Base-by-base conservation (phyloP, 2,888 invertebrate species). In the Sarcophaga carnaria region DNA sequence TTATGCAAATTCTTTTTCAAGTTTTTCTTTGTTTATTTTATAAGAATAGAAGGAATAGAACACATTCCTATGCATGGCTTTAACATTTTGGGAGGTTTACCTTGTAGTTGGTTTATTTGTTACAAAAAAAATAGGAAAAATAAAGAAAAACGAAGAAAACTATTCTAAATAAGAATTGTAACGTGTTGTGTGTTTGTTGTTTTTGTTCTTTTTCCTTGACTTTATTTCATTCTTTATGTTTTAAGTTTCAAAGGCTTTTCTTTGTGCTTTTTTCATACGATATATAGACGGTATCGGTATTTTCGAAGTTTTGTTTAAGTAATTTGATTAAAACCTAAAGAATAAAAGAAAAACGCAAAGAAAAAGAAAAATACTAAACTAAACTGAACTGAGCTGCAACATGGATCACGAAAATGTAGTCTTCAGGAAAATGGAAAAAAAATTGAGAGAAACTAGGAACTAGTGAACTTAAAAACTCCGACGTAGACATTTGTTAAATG, bases 321-420 rank as follows among this genome's bases (percentile, higher is more conserved):
- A 87, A 87, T 87, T 83, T 87, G 83, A 84, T 84, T 87, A 87
- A 84, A 87, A 84, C 83, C 70, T 49, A 74, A 76, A 74, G 70
- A 70, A 69, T 62, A 49, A 49, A 49, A 49, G 49, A 78, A 70
- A 10, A 37, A 59, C 79, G 60, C 22, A 66, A 12, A 62, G 3
- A 25, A 27, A 66, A 12, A 62, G 3, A 25, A 27, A 79, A 62
- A 64, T 60, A 60, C 60, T 14, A 49, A 49, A 49, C 49, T 49
- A 14, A 54, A 54, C 12, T 5, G 54, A 54, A 54, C 54, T 49
- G 37, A 37, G 8, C 71, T 78, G 71, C 72, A 62, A 78, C 80
- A 78, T 66, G 54, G 74, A 78, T 84, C 86, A 87, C 86, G 86
- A 87, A 87, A 49, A 84, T 81, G 80, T 84, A 75, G 74, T 76